Evolutionary conservation across 1,140 invertebrate genomes (phyloP), one percentile per base, ranked within the genome.

Genomic region (Triops cancriformis): DNA sequence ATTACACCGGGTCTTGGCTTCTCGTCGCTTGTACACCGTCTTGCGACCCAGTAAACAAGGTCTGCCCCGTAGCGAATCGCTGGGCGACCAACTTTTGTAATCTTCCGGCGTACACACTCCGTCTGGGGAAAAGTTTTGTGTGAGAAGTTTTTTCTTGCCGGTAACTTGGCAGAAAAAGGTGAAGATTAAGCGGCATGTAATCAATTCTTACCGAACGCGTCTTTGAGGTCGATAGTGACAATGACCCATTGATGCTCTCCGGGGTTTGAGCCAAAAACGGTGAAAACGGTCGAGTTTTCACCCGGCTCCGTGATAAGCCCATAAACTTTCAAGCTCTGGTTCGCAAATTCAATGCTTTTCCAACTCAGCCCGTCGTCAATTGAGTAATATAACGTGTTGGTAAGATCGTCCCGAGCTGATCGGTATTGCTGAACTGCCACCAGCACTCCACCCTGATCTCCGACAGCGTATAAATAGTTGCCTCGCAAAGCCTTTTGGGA

Each of bases 301-400:
- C 94, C 94, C 0, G 94, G 94, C 83, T 96, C 94, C 0, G 94
- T 96, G 89, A 96, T 93, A 1, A 96, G 83, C 4, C 94, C 94
- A 84, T 95, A 96, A 18, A 96, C 89, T 37, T 89, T 86, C 1
- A 94, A 87, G 83, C 91, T 89, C 77, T 91, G 87, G 12, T 89
- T 86, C 77, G 89, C 88, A 82, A 97, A 95, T 79, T 88, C 83
- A 81, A 90, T 86, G 28, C 86, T 87, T 45, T 89, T 85, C 94
- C 94, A 97, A 1, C 89, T 90, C 80, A 91, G 88, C 26, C 94
- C 94, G 83, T 96, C 94, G 84, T 97, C 91, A 0, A 89, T 91
- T 0, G 95, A 96, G 83, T 95, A 97, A 72, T 90, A 83, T 37
- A 97, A 87, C 81, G 92, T 88, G 80, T 90, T 87, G 0, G 94